Base-by-base conservation (phyloP, 2,888 invertebrate species). In the Platycnemis pennipes region DNA sequence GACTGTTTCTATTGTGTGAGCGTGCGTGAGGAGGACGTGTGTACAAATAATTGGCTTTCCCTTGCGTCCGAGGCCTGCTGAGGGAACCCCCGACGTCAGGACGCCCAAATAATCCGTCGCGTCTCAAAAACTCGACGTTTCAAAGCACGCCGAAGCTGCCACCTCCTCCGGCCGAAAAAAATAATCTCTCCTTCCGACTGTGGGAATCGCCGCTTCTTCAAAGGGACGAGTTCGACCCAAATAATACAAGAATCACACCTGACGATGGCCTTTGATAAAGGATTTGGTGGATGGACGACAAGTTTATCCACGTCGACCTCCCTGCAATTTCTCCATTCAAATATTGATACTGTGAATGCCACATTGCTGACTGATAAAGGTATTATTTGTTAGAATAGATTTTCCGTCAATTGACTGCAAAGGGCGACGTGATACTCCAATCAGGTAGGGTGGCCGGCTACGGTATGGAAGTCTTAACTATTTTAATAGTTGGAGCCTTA, bases 21-120 rank as follows among this genome's bases (percentile, higher is more conserved):
- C n/a, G 87, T 44, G 87, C 26, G 44, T 22, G 87, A 46, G 87
- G 46, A n/a, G n/a, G 87, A 87, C 87, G 46, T 87, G 87, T 87
- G 87, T 87, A 87, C 87, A 87, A 87, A 87, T 87, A 87, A 87
- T 87, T 87, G 87, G 46, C 22, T 46, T 87, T 45, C 77, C 87
- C 45, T 87, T 45, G 26, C 45, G 44, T 26, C n/a, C n/a, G 13
- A 87, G 87, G 5, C 44, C 44, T 22, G 26, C 86, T 22, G 44
- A 86, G 44, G 86, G 22, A 86, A 86, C 69, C 13, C 77, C 0
- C 37, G 31, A 37, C 37, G 77, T 77, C 77, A 31, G 2, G 37
- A 37, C 4, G 77, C 13, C 37, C 37, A 77, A 77, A 77, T 77
- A 77, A 77, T 31, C 69, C 69, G n/a, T 77, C 69, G 7, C n/a